Conservation (phyloP, 2,888 invertebrate species). For the Cryptus viduatorius region DNA sequence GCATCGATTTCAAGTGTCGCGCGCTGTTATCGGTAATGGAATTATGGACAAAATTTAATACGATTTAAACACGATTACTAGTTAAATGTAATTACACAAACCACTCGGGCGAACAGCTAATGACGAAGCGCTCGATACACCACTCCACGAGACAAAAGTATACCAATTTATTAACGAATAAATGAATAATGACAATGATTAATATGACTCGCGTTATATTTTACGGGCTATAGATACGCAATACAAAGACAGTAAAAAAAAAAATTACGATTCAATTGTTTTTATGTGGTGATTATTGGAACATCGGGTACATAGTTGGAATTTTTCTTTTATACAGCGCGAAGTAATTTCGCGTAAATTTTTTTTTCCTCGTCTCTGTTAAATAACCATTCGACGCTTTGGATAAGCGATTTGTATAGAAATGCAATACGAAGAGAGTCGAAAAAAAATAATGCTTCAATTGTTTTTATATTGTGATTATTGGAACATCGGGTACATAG, state of each 20-base stretch:
- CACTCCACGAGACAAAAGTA: background rate
- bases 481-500: no score
- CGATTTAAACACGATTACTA: background rate
- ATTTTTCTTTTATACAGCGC: background rate
- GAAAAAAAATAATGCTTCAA: background rate
- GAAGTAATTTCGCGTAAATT: background rate
- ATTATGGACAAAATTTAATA: conserved; percentile 34
- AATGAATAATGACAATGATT: conserved; percentile 12
- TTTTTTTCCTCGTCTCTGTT: no score
- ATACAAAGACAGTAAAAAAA: background rate
- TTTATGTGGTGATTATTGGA: no score
- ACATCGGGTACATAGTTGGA: no score
- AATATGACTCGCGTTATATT: background rate
- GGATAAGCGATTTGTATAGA: no score
- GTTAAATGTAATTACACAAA: background rate
- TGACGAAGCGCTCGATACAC: background rate
- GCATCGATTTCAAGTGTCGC: conserved; percentile 18
- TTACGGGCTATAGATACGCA: background rate
- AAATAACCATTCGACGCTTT: no score
- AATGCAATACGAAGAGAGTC: background rate
- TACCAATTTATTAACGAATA: conserved; percentile 19
- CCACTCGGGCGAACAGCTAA: background rate
- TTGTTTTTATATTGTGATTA: background rate
- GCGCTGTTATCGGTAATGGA: conserved; percentile 18
- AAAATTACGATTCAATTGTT: background rate